Evolutionary conservation across 2,888 invertebrate genomes (phyloP).

Genomic region (Netelia virgata): DNA sequence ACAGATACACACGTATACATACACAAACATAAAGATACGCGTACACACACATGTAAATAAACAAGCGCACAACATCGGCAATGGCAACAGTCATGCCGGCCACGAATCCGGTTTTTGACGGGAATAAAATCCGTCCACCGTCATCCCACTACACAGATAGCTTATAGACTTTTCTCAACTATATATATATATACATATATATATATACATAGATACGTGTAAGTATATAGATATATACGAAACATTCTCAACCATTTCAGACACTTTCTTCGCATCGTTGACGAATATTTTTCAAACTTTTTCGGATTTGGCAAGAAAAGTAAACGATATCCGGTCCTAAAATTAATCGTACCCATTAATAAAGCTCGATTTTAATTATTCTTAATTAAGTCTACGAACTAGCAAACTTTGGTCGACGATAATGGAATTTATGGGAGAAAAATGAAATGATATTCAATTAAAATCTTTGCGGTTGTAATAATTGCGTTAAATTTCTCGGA

Average conservation of each 20-base stretch:
- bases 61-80: constrained; percentile 28
- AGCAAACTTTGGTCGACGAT: not conserved
- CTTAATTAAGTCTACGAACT: too few relatives aligned
- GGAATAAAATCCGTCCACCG: constrained; percentile 66
- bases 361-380: too few relatives aligned
- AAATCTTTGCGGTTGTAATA: not conserved
- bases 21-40: constrained; percentile 1
- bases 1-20: not conserved
- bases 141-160: constrained; percentile 46
- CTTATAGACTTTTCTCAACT: constrained; percentile 36
- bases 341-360: too few relatives aligned
- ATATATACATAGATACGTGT: constrained; percentile 8
- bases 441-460: not conserved
- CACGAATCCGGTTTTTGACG: constrained; percentile 69
- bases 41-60: constrained; percentile 1
- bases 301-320: not conserved
- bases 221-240: not conserved
- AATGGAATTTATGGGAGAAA: not conserved
- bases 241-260: not conserved
- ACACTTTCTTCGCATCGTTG: too few relatives aligned
- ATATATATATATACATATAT: too few relatives aligned
- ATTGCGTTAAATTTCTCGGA: not conserved
- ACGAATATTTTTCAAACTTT: not conserved
- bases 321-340: too few relatives aligned
- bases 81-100: constrained; percentile 56